Evolutionary conservation across 2,888 invertebrate species (phyloP), one percentile per base, ranked within the genome.

Genomic region (Luperina testacea): DNA sequence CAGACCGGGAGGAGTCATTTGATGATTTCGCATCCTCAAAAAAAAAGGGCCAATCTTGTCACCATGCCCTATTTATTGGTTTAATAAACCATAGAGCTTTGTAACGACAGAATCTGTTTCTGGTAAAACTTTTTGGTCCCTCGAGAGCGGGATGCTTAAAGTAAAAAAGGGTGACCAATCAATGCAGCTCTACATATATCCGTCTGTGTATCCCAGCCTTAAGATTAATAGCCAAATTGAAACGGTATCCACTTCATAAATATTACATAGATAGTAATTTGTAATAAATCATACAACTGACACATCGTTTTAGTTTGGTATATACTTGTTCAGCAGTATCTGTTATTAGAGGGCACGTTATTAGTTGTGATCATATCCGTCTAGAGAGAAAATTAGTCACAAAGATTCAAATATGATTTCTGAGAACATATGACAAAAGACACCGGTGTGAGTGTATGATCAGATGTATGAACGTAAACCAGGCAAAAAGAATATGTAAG

Each of bases 281-380:
- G 63, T 61, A 78, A 87, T 87, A 69, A 79, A 76, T 83, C 76
- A 76, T 9, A 27, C 42, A 38, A 74, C 67, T 84, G 74, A 84
- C 76, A 84, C 79, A 76, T 80, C 67, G 84, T 75, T 86, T 79
- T 80, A 87, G 80, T 74, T 64, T n/a, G 13, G 51, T 72, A 32
- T 48, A 57, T 38, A 65, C 45, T n/a, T 38, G 63, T 70, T 67
- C n/a, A 45, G 32, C 17, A 32, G 42, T 64, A 68, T 69, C 64
- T 65, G 68, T 77, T 59, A 72, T 67, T 42, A 57, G 24, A 51
- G 61, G 3, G 24, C n/a, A 11, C 4, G 53, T 72, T 68, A 72
- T 78, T 70, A 78, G 65, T 84, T 45, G 59, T 38, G 72, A 85
- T 83, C 24, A 17, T 83, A 72, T 84, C 63, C 72, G 27, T 38